Evolutionary conservation across 2,113 vertebrate species (phyloP), one percentile per base, ranked within the genome.

Genomic region (Syrmaticus mikado): DNA sequence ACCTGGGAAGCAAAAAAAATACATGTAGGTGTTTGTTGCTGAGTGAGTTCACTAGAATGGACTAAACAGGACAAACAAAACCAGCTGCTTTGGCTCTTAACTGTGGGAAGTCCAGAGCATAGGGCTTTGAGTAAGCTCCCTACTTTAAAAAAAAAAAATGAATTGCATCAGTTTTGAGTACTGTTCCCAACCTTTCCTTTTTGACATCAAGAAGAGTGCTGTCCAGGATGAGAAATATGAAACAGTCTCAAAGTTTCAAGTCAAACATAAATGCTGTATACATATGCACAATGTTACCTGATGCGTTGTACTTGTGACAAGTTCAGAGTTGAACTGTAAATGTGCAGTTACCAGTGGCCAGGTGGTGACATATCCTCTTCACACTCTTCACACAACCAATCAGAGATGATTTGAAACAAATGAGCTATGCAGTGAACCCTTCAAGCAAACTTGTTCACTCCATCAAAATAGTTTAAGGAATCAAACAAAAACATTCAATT

Each of bases 271-370:
- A 34, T 0, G 0, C 72, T 74, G 55, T 10, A 2, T 15, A 64
- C 11, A 1, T 3, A 4, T 0, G 8, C 25, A 13, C 0, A 12
- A 14, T 11, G 25, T 3, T 0, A 2, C 21, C 32, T 55, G 15
- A 0, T 0, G 0, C 2, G 3, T 14, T 67, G 8, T 34, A 10
- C 45, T 30, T 53, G 32, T 21, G 25, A 62, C 57, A 9, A 28
- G 17, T 34, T 41, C 45, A 67, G 76, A 81, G 68, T 46, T 58
- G 62, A 58, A 13, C 55, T 16, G 45, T 28, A 22, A 48, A 20
- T 1, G 24, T 19, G 18, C 50, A 68, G 46, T 20, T 7, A 24
- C 30, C 45, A 46, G 72, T 21, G 40, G 64, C 50, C 25, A 43
- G 3, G 18, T 28, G 27, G 10, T 48, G 55, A 76, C 41, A 43